Conservation (phyloP, 2,113 vertebrate species). For the Oxyura jamaicensis region DNA sequence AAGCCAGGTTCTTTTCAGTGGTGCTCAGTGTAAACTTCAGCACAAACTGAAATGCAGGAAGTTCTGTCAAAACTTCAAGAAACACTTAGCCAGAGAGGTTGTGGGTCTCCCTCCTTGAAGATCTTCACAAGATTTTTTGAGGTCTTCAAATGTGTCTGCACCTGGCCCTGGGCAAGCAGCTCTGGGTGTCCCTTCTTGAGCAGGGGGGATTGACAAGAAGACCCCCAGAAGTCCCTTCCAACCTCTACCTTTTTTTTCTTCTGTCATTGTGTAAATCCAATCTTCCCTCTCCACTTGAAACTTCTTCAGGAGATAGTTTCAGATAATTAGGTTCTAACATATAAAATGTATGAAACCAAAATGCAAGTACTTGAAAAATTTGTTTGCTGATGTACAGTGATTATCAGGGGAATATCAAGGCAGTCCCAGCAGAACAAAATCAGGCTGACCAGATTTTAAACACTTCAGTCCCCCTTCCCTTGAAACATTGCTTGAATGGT, state of each 20-base stretch:
- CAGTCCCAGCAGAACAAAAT: not conserved
- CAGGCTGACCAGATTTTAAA: not conserved
- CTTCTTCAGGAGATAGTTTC: not conserved
- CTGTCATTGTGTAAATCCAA: not conserved
- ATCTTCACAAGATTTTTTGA: too few species aligned
- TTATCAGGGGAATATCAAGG: not conserved
- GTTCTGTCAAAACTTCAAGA: not conserved
- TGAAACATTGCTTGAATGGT: not conserved
- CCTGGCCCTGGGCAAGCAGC: not conserved
- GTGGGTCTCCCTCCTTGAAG: too few species aligned
- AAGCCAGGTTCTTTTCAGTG: not conserved
- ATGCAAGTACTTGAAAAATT: not conserved
- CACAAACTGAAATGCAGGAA: not conserved
- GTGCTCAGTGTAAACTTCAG: not conserved
- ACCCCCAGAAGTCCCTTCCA: not conserved
- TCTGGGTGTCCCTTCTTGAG: not conserved
- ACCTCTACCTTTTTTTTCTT: not conserved
- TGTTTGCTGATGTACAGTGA: not conserved
- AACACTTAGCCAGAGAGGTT: too few species aligned
- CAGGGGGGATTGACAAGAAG: not conserved
- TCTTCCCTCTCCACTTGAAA: accelerated
- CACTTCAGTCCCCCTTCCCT: not conserved
- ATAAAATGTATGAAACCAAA: not conserved
- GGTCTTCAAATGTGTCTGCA: not conserved
- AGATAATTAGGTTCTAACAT: not conserved